A percentile compares a stretch with the other conserved stretches of the same genome.
Conservation (phyloP, 2,797 vertebrate genomes). For the Heterohyrax brucei region DNA sequence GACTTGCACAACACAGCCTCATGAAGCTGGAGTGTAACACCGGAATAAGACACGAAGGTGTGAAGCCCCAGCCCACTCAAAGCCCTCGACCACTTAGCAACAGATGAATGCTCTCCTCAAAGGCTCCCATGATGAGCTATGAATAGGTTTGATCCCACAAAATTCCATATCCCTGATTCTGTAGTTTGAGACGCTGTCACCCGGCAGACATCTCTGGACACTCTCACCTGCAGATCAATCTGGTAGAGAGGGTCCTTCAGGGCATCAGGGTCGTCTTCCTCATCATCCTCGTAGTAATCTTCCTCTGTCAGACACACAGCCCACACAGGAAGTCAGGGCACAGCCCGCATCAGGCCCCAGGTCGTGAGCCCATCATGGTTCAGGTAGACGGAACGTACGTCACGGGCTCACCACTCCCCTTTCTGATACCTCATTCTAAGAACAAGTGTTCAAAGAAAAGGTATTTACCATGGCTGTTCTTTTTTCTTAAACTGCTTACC, state of each 20-base stretch:
- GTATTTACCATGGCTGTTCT: background rate
- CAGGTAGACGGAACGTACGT: background rate
- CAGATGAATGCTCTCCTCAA: background rate
- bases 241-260: conserved; percentile 99
- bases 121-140: conserved; percentile 3
- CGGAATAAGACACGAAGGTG: background rate
- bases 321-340: conserved; percentile 66
- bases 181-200: background rate
- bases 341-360: background rate
- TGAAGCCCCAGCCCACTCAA: background rate
- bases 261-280: conserved; percentile 98
- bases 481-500: conserved; percentile 90
- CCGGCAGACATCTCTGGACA: background rate
- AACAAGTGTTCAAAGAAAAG: background rate
- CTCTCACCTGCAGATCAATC: conserved; percentile 97
- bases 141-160: background rate
- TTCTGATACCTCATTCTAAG: background rate
- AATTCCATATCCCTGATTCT: background rate
- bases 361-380: background rate
- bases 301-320: conserved; percentile 93
- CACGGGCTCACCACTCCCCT: background rate
- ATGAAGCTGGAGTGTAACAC: background rate
- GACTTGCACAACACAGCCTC: background rate
- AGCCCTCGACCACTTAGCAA: background rate
- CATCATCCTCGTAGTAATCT: conserved; percentile 99